Base-by-base conservation (phyloP, 2,797 vertebrate species). In the Phylloscopus collybita region DNA sequence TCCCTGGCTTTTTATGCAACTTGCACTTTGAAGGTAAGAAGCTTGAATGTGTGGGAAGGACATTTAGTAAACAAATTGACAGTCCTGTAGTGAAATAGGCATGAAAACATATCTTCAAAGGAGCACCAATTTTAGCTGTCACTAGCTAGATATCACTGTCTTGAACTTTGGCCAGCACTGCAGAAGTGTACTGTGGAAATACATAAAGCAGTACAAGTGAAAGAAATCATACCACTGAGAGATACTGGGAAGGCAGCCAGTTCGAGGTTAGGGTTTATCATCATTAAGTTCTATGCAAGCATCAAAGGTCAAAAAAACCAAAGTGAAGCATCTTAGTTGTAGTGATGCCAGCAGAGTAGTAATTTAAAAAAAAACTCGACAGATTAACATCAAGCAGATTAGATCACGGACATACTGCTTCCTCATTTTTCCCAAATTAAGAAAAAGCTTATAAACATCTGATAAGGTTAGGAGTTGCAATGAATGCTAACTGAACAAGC, bases 211-310 rank as follows among this genome's bases (percentile, higher is more conserved):
- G 44, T 67, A 62, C 32, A 61, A 84, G 54, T 47, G 32, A 73
- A 86, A 89, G 44, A 79, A 90, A 84, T 80, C 32, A 26, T 11
- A n/a, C 25, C 40, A 60, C 32, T 50, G 57, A 64, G 51, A 86
- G 61, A 71, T 69, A 64, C 66, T 47, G 73, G 89, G 91, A 89
- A 89, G 30, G 57, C 80, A 87, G 86, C 49, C 79, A 91, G 61
- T 22, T 49, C 30, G 40, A 93, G 70, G 71, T 61, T n/a, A 86
- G 70, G 22, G 80, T 69, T 95, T 92, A 90, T 92, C 89, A 86
- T 32, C 44, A 25, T 27, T 69, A 62, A 27, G 59, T 56, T 53
- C 61, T 44, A 6, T 6, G 7, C 15, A 49, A 72, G 59, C 0
- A 0, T 38, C 62, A 51, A 11, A 27, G 74, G 78, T 81, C 56